Evolutionary conservation across 2,888 invertebrate species (phyloP).

Genomic region (Caradrina clavipalpis): DNA sequence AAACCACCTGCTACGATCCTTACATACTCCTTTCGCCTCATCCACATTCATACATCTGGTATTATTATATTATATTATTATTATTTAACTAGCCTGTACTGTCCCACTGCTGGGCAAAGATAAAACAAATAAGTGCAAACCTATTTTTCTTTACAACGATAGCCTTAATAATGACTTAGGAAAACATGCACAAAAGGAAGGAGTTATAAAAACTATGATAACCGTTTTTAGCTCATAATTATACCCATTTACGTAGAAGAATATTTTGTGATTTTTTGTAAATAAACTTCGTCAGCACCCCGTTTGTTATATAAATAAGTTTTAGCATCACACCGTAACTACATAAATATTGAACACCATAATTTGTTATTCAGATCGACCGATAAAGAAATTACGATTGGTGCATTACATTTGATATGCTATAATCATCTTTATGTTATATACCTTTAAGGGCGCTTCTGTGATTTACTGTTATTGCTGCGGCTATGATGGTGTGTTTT

Average conservation of each 20-base stretch:
- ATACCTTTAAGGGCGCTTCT: slow-evolving; percentile 71
- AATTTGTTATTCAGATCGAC: slow-evolving; percentile 74
- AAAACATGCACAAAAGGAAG: background rate
- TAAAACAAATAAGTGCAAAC: background rate
- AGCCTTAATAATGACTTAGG: slow-evolving; percentile 5
- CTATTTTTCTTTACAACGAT: background rate
- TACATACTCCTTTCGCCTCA: too few relatives aligned
- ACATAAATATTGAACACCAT: slow-evolving; percentile 80
- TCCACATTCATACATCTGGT: too few relatives aligned
- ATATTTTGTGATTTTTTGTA: slow-evolving; percentile 15
- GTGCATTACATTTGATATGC: slow-evolving; percentile 75
- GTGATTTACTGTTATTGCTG: slow-evolving; percentile 72
- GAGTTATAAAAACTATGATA: background rate
- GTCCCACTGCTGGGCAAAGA: too few relatives aligned
- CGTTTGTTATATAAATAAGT: slow-evolving; percentile 59
- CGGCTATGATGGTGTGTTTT: slow-evolving; percentile 69
- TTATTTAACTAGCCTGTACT: too few relatives aligned
- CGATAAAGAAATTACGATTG: slow-evolving; percentile 83
- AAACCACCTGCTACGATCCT: too few relatives aligned
- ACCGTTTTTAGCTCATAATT: background rate
- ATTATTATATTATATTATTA: too few relatives aligned
- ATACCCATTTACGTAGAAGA: background rate
- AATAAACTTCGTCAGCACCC: slow-evolving; percentile 36
- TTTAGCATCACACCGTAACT: slow-evolving; percentile 42
- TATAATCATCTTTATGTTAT: slow-evolving; percentile 73